A percentile compares a stretch with the other conserved stretches of the same genome.
phyloP scores from a whole-genome alignment of 2,888 invertebrate genomes.

The Empis stercorea region DNA sequence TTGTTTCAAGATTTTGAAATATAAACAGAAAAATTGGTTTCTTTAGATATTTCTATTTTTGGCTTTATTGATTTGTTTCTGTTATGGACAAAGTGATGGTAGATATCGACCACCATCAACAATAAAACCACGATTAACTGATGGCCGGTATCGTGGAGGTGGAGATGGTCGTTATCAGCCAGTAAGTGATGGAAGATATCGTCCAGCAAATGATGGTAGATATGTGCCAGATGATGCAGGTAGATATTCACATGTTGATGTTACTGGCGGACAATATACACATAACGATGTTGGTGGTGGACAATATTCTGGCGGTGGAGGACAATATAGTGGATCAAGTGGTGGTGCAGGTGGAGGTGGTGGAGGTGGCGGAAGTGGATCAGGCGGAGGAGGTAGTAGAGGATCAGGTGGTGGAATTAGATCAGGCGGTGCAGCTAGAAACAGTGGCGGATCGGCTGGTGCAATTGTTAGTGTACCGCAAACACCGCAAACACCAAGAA shows the following conservation, averaged over 20 bases:
- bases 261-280: conserved; percentile 20
- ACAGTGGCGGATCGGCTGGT: too few relatives aligned
- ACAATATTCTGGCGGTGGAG: conserved; percentile 18
- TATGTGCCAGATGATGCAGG: conserved; percentile 41
- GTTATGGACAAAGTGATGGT: conserved; percentile 20
- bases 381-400: not conserved
- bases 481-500: not conserved
- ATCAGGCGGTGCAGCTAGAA: not conserved
- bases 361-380: not conserved
- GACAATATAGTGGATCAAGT: conserved; percentile 6
- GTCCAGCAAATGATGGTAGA: conserved; percentile 25
- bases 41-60: too few relatives aligned
- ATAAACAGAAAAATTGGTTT: not conserved
- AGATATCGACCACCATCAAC: conserved; percentile 23
- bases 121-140: conserved; percentile 12
- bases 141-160: conserved; percentile 30
- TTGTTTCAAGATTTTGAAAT: not conserved
- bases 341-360: conserved; percentile 2
- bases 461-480: not conserved
- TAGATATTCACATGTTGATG: conserved; percentile 40
- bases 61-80: too few relatives aligned
- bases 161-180: conserved; percentile 28
- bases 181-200: conserved; percentile 24
- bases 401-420: not conserved
- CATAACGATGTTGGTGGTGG: conserved; percentile 13